A percentile compares a stretch with the other conserved stretches of the same genome.
phyloP scores from a whole-genome alignment of 2,888 invertebrate genomes.

The Arrhopalites spinosus region DNA sequence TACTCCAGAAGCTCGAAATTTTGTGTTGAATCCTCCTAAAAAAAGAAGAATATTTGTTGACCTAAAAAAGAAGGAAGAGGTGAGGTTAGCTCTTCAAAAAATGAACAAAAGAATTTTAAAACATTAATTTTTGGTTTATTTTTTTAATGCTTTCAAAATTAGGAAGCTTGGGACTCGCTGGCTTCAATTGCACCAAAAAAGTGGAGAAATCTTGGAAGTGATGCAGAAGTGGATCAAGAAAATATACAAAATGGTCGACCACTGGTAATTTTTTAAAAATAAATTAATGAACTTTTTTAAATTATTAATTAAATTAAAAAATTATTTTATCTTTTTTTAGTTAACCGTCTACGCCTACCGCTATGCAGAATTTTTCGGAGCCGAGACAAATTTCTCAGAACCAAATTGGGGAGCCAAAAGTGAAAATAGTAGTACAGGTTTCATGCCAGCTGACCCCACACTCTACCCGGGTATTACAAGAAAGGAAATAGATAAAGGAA shows the following conservation, averaged over 20 bases:
- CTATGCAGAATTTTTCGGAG: conserved; percentile 30
- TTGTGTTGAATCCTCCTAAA: conserved; percentile 49
- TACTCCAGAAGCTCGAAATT: conserved; percentile 50
- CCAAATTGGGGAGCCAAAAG: conserved; percentile 27
- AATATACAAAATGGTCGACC: conserved; percentile 49
- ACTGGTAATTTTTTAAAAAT: conserved; percentile 40
- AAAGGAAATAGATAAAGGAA: conserved; percentile 46
- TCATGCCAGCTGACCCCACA: conserved; percentile 44
- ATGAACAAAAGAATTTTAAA: too few relatives aligned
- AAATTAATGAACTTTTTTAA: not conserved
- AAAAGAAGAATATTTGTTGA: conserved; percentile 44
- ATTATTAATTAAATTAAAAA: not conserved
- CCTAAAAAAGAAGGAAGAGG: conserved; percentile 47
- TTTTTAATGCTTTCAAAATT: not conserved
- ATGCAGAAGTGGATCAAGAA: conserved; percentile 50
- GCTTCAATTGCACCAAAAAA: conserved; percentile 52
- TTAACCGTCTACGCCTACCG: conserved; percentile 40
- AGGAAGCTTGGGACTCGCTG: conserved; percentile 53
- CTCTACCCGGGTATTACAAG: conserved; percentile 40
- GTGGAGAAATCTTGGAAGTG: conserved; percentile 53
- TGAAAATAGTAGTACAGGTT: conserved; percentile 35
- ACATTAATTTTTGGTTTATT: not conserved
- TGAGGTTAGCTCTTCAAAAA: not conserved
- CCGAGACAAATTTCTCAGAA: conserved; percentile 15
- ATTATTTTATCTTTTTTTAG: not conserved